phyloP scores from a whole-genome alignment of 2,797 vertebrate genomes.

The Hippocampus kuda region DNA sequence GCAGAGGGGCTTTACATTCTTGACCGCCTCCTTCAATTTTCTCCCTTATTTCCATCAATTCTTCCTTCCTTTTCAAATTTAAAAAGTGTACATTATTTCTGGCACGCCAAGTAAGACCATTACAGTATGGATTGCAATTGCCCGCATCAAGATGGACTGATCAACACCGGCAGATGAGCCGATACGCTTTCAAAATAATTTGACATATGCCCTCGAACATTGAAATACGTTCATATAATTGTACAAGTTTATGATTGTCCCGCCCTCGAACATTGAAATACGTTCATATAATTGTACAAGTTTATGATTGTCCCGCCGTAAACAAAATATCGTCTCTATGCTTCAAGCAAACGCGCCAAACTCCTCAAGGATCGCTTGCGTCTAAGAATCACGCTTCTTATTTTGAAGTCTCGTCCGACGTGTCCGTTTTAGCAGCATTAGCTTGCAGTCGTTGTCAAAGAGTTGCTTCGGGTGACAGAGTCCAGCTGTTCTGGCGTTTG shows the following conservation, averaged over 20 bases:
- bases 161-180: neutral
- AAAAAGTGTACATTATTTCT: neutral
- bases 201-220: neutral
- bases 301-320: neutral
- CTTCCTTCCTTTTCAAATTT: neutral
- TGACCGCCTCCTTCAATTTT: neutral
- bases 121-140: neutral
- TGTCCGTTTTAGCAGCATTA: fast-evolving
- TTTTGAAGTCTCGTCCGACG: neutral
- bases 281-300: neutral
- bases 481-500: conserved; percentile 15
- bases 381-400: neutral
- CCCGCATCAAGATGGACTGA: no score
- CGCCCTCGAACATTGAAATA: neutral
- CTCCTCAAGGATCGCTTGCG: neutral
- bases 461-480: conserved; percentile 15
- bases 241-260: neutral
- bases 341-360: neutral
- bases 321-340: no score
- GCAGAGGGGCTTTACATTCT: neutral
- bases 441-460: neutral
- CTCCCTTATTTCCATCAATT: neutral
- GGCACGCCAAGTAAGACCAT: no score
- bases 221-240: neutral
- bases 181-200: neutral